Percentiles rank a stretch among this genome's conserved stretches.
Conservation (phyloP, 2,113 vertebrate species). For the Festucalex cinctus region DNA sequence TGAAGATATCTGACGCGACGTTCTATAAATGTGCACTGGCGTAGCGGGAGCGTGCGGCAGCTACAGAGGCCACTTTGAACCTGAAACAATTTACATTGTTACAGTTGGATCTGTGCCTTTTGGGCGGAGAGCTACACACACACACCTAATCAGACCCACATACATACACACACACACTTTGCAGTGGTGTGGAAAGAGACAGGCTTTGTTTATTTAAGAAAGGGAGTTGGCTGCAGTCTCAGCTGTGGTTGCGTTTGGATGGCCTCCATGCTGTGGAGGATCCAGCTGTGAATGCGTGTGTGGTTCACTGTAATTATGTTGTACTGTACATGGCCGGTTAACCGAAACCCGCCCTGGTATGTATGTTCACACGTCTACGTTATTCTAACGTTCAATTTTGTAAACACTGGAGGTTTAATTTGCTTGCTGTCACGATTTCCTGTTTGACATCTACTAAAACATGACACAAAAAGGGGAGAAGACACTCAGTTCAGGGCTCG, state of each 20-base stretch:
- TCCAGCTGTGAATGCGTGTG: conserved; percentile 19
- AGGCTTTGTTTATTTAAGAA: conserved; percentile 51
- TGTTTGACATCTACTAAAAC: no score
- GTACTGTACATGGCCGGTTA: conserved; percentile 28
- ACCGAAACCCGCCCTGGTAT: conserved; percentile 20
- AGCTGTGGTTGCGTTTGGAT: conserved; percentile 54
- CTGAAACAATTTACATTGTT: conserved; percentile 64
- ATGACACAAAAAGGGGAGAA: no score
- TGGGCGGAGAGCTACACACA: conserved; percentile 24
- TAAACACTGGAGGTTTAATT: conserved; percentile 1
- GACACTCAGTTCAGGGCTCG: no score
- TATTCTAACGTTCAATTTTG: neutral
- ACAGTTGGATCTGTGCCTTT: conserved; percentile 52
- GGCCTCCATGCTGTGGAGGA: conserved; percentile 45
- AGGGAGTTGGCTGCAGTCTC: conserved; percentile 37
- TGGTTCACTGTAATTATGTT: conserved; percentile 1
- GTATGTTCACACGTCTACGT: neutral
- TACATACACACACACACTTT: conserved; percentile 7
- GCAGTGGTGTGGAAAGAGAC: conserved; percentile 34
- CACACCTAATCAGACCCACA: conserved; percentile 22
- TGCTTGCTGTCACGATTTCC: no score
- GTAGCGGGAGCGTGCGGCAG: conserved; percentile 45
- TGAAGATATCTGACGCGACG: conserved; percentile 24
- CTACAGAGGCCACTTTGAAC: conserved; percentile 51
- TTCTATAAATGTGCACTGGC: conserved; percentile 47